Percentiles rank a stretch among this genome's conserved stretches.
These are phyloP conservation scores for Platysternon megacephalum DNA, from an alignment of 2,113 vertebrate species.

Conservation along the genomic window DNA sequence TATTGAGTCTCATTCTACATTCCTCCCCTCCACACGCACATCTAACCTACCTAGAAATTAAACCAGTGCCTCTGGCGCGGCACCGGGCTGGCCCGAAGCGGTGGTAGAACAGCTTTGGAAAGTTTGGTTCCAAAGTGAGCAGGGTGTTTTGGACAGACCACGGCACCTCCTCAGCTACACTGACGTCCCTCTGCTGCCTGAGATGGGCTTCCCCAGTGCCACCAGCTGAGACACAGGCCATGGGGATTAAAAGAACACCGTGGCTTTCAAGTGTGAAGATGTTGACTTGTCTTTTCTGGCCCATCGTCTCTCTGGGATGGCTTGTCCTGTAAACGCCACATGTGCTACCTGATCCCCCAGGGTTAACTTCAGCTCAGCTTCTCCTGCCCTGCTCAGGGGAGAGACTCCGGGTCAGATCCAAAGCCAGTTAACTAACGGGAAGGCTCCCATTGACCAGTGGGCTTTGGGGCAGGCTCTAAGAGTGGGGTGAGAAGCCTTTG, in stretches of 20 bases:
- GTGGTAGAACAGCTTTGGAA: no score
- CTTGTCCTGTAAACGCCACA: background rate
- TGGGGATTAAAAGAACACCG: background rate
- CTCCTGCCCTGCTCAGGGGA: rapidly evolving
- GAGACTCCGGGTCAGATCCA: background rate
- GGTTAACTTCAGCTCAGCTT: rapidly evolving
- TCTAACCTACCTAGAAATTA: background rate
- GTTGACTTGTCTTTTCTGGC: background rate
- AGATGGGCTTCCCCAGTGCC: background rate
- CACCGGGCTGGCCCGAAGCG: background rate
- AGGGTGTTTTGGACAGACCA: background rate
- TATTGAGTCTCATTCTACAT: background rate
- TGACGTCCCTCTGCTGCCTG: background rate
- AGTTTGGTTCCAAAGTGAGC: background rate
- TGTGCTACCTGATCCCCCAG: background rate
- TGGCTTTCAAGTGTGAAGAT: background rate
- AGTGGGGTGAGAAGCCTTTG: background rate
- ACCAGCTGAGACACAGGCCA: background rate
- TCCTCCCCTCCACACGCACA: background rate
- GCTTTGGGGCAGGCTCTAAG: background rate
- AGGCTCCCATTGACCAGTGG: rapidly evolving
- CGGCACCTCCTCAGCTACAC: background rate
- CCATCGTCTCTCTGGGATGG: background rate
- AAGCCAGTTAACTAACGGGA: rapidly evolving
- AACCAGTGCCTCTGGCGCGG: background rate